Evolutionary conservation across 2,888 invertebrate genomes (phyloP).

Genomic region (Ophioninae sp.): DNA sequence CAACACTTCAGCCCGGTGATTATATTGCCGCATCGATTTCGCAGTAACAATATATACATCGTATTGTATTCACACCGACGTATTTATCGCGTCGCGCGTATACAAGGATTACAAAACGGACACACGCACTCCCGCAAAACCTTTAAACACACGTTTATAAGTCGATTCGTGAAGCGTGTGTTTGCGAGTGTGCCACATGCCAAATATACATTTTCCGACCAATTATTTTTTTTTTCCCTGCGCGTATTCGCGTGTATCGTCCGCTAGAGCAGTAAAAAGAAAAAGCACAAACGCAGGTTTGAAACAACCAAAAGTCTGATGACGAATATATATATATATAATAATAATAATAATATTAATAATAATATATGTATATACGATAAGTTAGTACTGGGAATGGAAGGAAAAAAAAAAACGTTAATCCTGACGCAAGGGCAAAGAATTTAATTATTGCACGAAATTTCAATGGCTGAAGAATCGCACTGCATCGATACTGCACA

Average conservation of each 20-base stretch:
- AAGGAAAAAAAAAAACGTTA: constrained; percentile 21
- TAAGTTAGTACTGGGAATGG: constrained; percentile 11
- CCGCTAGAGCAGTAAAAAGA: not conserved
- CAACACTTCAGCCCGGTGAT: constrained; percentile 71
- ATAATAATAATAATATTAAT: too few relatives aligned
- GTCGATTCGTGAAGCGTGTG: too few relatives aligned
- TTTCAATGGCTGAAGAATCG: constrained; percentile 40
- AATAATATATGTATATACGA: not conserved
- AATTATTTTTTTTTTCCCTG: not conserved
- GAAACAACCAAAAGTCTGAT: too few relatives aligned
- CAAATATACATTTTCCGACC: not conserved
- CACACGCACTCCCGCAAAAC: constrained; percentile 41
- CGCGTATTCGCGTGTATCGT: too few relatives aligned
- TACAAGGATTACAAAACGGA: constrained; percentile 58
- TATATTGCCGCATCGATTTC: constrained; percentile 52
- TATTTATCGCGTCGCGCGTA: constrained; percentile 15
- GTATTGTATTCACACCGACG: constrained; percentile 63
- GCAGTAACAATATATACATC: constrained; percentile 70
- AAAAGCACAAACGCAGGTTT: not conserved
- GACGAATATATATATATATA: too few relatives aligned
- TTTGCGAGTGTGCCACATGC: too few relatives aligned
- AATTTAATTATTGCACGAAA: constrained; percentile 69
- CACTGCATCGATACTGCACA: constrained; percentile 53
- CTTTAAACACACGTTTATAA: constrained; percentile 53
- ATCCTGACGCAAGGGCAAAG: constrained; percentile 39